Conservation (phyloP, 2,113 vertebrate genomes). For the Bombycilla garrulus region DNA sequence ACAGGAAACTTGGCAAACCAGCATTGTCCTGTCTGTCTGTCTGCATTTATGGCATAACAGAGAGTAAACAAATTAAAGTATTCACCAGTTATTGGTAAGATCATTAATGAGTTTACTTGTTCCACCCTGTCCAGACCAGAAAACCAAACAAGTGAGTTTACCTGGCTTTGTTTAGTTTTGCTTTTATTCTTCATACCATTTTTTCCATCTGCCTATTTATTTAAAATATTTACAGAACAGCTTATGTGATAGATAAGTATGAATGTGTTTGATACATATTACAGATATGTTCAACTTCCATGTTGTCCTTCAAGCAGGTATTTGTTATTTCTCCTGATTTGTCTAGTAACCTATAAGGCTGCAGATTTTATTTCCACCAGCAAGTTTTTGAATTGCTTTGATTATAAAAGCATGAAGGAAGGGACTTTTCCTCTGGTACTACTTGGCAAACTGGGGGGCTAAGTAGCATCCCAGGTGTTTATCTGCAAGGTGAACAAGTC, state of each 20-base stretch:
- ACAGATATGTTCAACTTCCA: neutral
- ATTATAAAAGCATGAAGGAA: neutral
- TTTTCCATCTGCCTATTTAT: constrained; percentile 1
- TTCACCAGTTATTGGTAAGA: neutral
- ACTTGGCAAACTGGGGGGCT: neutral
- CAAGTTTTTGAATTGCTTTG: neutral
- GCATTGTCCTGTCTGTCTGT: neutral
- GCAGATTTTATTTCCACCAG: neutral
- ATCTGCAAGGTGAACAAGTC: neutral
- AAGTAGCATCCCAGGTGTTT: neutral
- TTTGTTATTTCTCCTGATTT: neutral
- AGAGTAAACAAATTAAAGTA: neutral
- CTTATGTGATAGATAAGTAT: neutral
- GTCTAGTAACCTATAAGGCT: neutral
- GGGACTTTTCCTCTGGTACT: neutral
- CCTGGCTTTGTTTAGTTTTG: constrained; percentile 4
- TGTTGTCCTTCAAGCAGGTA: neutral
- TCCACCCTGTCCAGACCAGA: neutral
- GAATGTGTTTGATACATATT: neutral
- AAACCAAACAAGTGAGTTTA: neutral
- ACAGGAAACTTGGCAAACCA: neutral
- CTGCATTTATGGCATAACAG: neutral
- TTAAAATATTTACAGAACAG: constrained; percentile 21
- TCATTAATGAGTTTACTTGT: neutral
- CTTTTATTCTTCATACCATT: neutral